A percentile compares a stretch with the other conserved stretches of the same genome.
These are phyloP conservation scores for Meandrusa payeni DNA, from an alignment of 2,888 invertebrate genomes.

Conservation along the genomic window DNA sequence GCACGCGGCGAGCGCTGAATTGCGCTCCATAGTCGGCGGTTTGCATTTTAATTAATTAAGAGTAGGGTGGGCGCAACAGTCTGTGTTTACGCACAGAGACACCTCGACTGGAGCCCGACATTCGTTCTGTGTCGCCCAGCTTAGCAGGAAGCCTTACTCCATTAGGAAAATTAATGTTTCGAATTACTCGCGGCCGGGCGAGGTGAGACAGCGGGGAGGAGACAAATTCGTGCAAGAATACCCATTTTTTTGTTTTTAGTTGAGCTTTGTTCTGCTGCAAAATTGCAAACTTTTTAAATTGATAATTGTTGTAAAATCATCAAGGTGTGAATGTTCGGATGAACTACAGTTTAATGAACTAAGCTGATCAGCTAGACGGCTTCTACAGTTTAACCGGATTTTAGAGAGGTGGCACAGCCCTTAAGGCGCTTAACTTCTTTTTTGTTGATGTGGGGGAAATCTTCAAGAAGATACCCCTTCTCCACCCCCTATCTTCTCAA, in stretches of 20 bases:
- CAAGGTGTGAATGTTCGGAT: too few species aligned
- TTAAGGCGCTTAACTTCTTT: too few species aligned
- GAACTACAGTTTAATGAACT: too few species aligned
- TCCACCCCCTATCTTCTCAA: too few species aligned
- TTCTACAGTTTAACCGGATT: too few species aligned
- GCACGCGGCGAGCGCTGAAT: conserved; percentile 33
- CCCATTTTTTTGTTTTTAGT: conserved; percentile 27
- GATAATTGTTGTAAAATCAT: too few species aligned
- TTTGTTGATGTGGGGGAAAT: too few species aligned
- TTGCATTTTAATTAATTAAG: conserved; percentile 78
- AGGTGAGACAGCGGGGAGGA: conserved; percentile 40
- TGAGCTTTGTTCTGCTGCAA: conserved; percentile 8
- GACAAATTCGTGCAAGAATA: conserved; percentile 37
- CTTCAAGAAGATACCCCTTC: too few species aligned
- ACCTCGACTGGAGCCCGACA: conserved; percentile 47
- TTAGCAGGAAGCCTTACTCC: conserved; percentile 69
- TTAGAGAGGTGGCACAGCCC: too few species aligned
- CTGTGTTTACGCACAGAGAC: conserved; percentile 67
- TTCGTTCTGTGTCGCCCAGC: conserved; percentile 56
- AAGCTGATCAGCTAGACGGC: too few species aligned
- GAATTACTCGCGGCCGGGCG: conserved; percentile 58
- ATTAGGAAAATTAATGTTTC: conserved; percentile 81
- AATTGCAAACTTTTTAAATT: conserved; percentile 11
- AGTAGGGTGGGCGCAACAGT: conserved; percentile 53
- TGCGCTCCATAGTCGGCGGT: conserved; percentile 60